Evolutionary conservation across 2,797 vertebrate genomes (phyloP).

Genomic region (Choloepus didactylus): DNA sequence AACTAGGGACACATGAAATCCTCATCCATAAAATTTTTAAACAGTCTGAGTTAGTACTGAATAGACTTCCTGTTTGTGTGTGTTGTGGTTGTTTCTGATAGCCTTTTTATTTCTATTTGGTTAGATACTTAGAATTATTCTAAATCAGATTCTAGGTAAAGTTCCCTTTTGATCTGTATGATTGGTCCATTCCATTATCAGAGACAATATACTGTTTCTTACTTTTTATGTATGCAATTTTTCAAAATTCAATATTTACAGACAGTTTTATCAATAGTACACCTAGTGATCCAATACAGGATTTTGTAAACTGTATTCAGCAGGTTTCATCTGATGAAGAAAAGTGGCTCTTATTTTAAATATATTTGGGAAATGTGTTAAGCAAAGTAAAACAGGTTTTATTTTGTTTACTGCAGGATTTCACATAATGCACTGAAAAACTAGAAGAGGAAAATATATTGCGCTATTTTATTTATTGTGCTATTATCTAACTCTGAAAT

Average conservation of each 20-base stretch:
- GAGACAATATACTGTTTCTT: not conserved
- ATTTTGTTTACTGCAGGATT: not conserved
- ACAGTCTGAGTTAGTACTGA: not conserved
- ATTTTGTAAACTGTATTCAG: not conserved
- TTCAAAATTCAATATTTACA: conserved; percentile 2
- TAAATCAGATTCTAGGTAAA: conserved; percentile 10
- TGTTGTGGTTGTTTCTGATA: not conserved
- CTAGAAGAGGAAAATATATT: not conserved
- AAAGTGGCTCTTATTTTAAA: not conserved
- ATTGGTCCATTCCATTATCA: not conserved
- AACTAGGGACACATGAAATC: not conserved
- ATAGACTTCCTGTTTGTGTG: not conserved
- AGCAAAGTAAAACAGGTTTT: not conserved
- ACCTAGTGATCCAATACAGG: not conserved
- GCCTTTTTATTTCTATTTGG: fast-evolving
- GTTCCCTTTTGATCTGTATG: not conserved
- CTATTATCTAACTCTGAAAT: conserved; percentile 18
- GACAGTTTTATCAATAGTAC: not conserved
- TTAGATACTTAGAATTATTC: not conserved
- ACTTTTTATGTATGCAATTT: not conserved
- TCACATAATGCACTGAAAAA: not conserved
- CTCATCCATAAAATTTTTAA: not conserved
- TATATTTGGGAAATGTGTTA: not conserved
- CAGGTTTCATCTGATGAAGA: not conserved
- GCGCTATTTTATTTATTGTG: not conserved